phyloP scores from a whole-genome alignment of 2,797 vertebrate species.

The Gymnothorax javanicus region DNA sequence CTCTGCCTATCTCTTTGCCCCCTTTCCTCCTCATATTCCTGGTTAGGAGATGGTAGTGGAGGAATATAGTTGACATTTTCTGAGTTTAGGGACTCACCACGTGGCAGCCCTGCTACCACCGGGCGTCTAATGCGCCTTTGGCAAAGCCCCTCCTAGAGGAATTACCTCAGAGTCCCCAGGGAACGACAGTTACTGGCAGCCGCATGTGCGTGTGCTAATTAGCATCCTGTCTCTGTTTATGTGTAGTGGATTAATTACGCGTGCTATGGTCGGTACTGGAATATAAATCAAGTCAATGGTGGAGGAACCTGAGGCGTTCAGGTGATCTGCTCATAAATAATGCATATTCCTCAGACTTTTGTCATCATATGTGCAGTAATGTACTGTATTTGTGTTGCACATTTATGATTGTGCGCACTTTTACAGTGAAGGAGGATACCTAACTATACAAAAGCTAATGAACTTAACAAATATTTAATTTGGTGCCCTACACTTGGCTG shows the following conservation, averaged over 20 bases:
- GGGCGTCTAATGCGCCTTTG: constrained; percentile 33
- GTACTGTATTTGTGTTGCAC: neutral
- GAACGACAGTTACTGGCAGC: constrained; percentile 33
- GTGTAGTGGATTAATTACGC: neutral
- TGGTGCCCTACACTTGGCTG: too few species aligned
- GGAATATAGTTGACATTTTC: too few species aligned
- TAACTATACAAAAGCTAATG: too few species aligned
- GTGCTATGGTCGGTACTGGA: neutral
- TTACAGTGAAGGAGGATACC: neutral
- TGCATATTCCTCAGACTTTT: neutral
- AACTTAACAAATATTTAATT: too few species aligned
- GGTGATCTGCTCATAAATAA: neutral
- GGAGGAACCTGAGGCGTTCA: neutral
- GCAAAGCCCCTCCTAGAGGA: constrained; percentile 2
- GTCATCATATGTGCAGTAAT: neutral
- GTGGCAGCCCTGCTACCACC: constrained; percentile 20
- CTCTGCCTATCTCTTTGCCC: too few species aligned
- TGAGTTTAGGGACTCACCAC: too few species aligned
- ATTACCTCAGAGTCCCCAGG: constrained; percentile 35
- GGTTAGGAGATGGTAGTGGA: too few species aligned
- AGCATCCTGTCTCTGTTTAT: constrained; percentile 36
- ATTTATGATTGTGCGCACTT: neutral
- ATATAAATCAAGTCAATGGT: constrained; percentile 1
- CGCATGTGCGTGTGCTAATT: constrained; percentile 52
- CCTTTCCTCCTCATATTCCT: too few species aligned